Evolutionary conservation across 1,140 invertebrate genomes (phyloP).

Genomic region (Sweltsa coloradensis): DNA sequence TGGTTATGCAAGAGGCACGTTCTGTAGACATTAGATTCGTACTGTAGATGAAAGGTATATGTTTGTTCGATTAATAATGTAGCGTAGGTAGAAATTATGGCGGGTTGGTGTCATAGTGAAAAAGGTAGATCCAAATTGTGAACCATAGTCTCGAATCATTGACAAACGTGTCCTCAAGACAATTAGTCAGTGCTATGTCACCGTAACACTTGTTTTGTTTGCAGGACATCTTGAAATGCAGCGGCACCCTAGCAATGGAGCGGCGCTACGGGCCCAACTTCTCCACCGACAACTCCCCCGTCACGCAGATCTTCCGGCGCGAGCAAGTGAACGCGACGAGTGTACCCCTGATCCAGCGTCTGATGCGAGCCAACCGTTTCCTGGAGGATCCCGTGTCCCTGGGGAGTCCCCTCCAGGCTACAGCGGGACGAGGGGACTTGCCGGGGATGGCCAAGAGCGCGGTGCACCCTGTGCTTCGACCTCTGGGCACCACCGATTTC

Average conservation of each 20-base stretch:
- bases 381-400: constrained; percentile 45
- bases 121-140: no score
- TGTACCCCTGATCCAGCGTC: constrained; percentile 33
- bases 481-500: constrained; percentile 26
- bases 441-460: constrained; percentile 36
- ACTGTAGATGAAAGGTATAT: no score
- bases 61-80: no score
- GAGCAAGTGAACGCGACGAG: constrained; percentile 39
- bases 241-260: constrained; percentile 37
- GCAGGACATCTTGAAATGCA: constrained; percentile 35
- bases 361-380: constrained; percentile 54
- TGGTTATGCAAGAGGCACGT: no score
- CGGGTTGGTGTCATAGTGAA: no score
- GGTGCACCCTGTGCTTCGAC: constrained; percentile 42
- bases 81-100: no score
- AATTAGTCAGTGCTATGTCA: constrained; percentile 15
- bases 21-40: no score
- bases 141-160: no score
- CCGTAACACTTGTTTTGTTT: constrained; percentile 25
- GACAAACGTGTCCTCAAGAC: constrained; percentile 12
- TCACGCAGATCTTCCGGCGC: constrained; percentile 39
- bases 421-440: constrained; percentile 46
- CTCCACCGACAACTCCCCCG: constrained; percentile 35
- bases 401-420: constrained; percentile 45
- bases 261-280: constrained; percentile 46